Percentiles rank a stretch among this genome's conserved stretches.
Conservation (phyloP, 37 sponge, comb jelly and placozoan genomes). For the Theonella swinhoei region DNA sequence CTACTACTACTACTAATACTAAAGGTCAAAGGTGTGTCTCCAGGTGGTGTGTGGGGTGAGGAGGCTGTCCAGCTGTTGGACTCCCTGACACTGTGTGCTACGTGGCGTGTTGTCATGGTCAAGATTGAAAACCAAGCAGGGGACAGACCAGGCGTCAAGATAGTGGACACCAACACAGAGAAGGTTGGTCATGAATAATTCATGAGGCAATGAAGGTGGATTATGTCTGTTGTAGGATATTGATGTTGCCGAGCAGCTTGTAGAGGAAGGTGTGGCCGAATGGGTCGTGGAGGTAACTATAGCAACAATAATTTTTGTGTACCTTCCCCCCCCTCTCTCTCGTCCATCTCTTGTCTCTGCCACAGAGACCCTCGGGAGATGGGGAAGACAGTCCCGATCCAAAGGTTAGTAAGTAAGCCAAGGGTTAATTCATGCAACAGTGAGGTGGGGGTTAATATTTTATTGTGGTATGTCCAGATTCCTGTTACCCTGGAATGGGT, state of each 20-base stretch:
- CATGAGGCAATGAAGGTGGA: no score
- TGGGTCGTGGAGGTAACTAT: not conserved
- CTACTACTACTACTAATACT: not conserved
- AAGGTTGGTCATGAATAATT: slow-evolving; percentile 16
- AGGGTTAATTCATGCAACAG: no score
- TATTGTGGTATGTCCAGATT: not conserved
- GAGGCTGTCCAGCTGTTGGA: not conserved
- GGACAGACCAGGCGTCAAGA: not conserved
- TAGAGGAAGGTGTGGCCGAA: slow-evolving; percentile 3
- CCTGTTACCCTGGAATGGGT: not conserved
- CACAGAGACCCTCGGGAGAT: not conserved
- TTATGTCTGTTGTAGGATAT: slow-evolving; percentile 6
- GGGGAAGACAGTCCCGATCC: not conserved
- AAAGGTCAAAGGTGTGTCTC: not conserved
- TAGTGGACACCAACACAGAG: slow-evolving; percentile 11
- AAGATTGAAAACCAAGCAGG: not conserved
- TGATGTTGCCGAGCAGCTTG: not conserved
- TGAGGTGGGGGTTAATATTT: not conserved
- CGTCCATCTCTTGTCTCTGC: no score
- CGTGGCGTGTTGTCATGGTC: slow-evolving; percentile 30
- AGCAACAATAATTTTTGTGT: no score
- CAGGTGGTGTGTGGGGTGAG: slow-evolving; percentile 17
- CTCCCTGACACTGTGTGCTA: slow-evolving; percentile 18
- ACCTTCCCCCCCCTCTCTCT: not conserved
- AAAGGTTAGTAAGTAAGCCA: not conserved